phyloP scores from a whole-genome alignment of 2,797 vertebrate species.

The Myiothlypis coronata region DNA sequence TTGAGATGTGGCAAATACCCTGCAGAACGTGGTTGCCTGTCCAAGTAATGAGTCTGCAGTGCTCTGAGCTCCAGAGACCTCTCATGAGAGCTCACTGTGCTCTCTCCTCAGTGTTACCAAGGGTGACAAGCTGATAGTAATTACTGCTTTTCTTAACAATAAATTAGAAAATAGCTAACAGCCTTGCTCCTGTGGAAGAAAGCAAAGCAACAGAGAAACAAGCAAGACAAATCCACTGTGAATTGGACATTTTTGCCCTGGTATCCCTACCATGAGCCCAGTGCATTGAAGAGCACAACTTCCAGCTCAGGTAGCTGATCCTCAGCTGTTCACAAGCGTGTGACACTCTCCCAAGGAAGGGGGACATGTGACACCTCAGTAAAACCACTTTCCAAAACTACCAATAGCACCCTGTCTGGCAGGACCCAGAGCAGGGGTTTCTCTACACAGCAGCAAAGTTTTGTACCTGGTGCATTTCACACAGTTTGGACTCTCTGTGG shows the following conservation, averaged over 20 bases:
- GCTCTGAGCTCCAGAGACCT: background rate
- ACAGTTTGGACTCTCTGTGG: background rate
- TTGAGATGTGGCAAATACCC: background rate
- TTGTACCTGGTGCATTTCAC: background rate
- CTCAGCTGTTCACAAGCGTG: background rate
- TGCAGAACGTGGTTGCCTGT: rapidly evolving
- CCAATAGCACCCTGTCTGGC: rapidly evolving
- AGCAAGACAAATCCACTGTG: background rate
- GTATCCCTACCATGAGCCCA: background rate
- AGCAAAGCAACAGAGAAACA: background rate
- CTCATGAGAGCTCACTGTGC: background rate
- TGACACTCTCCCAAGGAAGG: background rate
- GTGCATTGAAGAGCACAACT: background rate
- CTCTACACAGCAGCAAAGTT: rapidly evolving
- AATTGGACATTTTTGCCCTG: background rate
- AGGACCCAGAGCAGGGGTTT: background rate
- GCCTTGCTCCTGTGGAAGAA: background rate
- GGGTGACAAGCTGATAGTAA: background rate
- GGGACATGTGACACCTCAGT: background rate
- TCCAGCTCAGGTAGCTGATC: rapidly evolving
- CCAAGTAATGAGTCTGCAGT: background rate
- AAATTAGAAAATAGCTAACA: background rate
- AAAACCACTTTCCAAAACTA: background rate
- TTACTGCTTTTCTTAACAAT: background rate
- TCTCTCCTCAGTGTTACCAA: background rate